Base-by-base conservation (phyloP, 23 tunicate species). In the Clavelina lepadiformis region DNA sequence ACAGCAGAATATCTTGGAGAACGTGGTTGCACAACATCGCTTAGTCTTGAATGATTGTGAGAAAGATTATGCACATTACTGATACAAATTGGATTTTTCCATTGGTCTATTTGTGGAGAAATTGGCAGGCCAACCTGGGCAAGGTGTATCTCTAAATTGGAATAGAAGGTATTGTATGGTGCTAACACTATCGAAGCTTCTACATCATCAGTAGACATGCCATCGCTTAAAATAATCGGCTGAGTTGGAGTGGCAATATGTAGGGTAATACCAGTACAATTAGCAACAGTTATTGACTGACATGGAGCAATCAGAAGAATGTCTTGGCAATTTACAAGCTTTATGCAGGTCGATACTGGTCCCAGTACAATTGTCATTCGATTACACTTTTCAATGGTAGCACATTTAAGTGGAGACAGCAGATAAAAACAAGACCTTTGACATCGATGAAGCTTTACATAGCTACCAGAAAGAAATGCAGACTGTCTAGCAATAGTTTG, bases 161-260 rank as follows among this genome's bases (percentile, higher is more conserved):
- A 63, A 66, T 89, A 89, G 47, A 71, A 81, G 0, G 97, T 89
- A 44, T 89, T 86, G 70, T 81, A 89, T 25, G 97, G 97, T 3
- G 77, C 97, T n/a, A 89, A 70, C 11, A 75, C 70, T 6, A 89
- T 74, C n/a, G 74, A 46, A 1, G 71, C 53, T n/a, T 56, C 38
- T 23, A 27, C 20, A n/a, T n/a, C n/a, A 11, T 28, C 21, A 5
- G 63, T 28, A 1, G 36, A 1, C 21, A 18, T 35, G 69, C 64
- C 55, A 36, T 89, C 97, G 35, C 70, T 32, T 6, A 78, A 45
- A 0, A 89, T 25, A 1, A 89, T 49, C 0, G 97, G 97, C 25
- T 71, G 81, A 3, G 80, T 59, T 1, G 89, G 97, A n/a, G 97
- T 74, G 23, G 85, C 64, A 0, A 89, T 25, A 74, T 75, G 58